phyloP scores from a whole-genome alignment of 2,888 invertebrate genomes.

The Chalcosyrphus nemorum region DNA sequence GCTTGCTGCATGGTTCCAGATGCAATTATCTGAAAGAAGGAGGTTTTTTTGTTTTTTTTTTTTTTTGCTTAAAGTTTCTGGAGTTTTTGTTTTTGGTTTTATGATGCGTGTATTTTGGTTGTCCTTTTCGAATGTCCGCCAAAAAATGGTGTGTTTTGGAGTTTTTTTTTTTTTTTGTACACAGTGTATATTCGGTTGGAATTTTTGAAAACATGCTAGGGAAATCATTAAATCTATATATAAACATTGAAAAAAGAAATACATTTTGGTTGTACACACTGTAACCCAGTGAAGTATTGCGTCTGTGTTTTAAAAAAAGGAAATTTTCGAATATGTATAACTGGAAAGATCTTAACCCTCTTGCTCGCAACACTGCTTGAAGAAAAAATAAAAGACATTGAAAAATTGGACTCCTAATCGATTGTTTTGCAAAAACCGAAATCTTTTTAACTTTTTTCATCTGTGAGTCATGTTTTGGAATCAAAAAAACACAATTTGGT shows the following conservation, averaged over 20 bases:
- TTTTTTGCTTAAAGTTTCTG: slow-evolving; percentile 13
- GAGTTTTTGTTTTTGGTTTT: background rate
- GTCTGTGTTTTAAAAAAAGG: slow-evolving; percentile 1
- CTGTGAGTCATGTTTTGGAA: too few species aligned
- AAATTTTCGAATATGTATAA: background rate
- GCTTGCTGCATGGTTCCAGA: slow-evolving; percentile 59
- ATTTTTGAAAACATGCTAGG: slow-evolving; percentile 13
- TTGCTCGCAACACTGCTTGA: too few species aligned
- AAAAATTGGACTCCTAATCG: too few species aligned
- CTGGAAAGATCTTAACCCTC: background rate
- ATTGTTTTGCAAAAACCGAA: too few species aligned
- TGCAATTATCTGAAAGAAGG: slow-evolving; percentile 66
- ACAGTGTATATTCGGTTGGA: background rate
- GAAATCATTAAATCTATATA: slow-evolving; percentile 4
- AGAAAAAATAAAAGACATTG: too few species aligned
- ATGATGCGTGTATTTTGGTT: background rate
- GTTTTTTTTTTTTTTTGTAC: too few species aligned
- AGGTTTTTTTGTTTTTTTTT: slow-evolving; percentile 13
- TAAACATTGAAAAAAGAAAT: slow-evolving; percentile 1
- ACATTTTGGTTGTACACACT: background rate
- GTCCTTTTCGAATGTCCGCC: slow-evolving; percentile 10
- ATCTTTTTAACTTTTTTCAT: too few species aligned
- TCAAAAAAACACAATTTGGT: too few species aligned
- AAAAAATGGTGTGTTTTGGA: background rate
- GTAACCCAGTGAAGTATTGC: slow-evolving; percentile 12